phyloP scores from a whole-genome alignment of 2,888 invertebrate genomes.

The Chelonus formosanus region DNA sequence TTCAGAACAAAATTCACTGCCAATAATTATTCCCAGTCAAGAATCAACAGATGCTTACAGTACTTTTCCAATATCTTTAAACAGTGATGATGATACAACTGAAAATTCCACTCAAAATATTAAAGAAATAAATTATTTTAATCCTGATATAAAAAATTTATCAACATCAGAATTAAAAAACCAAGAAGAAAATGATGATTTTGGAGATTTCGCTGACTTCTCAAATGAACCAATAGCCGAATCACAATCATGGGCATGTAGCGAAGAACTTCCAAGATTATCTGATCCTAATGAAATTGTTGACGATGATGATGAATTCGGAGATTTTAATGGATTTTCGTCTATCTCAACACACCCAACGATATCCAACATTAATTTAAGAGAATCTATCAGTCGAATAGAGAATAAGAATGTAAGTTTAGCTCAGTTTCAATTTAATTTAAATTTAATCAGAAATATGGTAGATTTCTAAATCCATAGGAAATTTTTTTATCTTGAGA shows the following conservation, averaged over 20 bases:
- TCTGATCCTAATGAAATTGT: conserved; percentile 24
- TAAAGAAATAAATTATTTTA: not conserved
- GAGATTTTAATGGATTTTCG: conserved; percentile 67
- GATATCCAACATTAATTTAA: conserved; percentile 48
- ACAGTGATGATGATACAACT: conserved; percentile 32
- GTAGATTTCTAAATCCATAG: too few species aligned
- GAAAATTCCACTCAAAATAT: not conserved
- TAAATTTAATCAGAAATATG: too few species aligned
- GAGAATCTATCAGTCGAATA: conserved; percentile 56
- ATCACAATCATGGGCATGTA: conserved; percentile 41
- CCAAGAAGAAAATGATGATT: conserved; percentile 56
- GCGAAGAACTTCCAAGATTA: conserved; percentile 41
- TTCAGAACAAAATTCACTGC: conserved; percentile 39
- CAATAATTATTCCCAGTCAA: conserved; percentile 29
- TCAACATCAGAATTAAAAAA: not conserved
- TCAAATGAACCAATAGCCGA: conserved; percentile 43
- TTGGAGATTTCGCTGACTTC: conserved; percentile 65
- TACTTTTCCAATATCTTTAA: conserved; percentile 63
- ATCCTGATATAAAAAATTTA: too few species aligned
- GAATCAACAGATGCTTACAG: conserved; percentile 58
- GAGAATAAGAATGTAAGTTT: conserved; percentile 60
- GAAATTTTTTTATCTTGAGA: too few species aligned
- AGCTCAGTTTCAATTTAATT: too few species aligned
- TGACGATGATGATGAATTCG: conserved; percentile 63
- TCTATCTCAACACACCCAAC: conserved; percentile 55